Evolutionary conservation across 1,140 invertebrate species (phyloP), one percentile per base, ranked within the genome.

Genomic region (Achatina immaculata): DNA sequence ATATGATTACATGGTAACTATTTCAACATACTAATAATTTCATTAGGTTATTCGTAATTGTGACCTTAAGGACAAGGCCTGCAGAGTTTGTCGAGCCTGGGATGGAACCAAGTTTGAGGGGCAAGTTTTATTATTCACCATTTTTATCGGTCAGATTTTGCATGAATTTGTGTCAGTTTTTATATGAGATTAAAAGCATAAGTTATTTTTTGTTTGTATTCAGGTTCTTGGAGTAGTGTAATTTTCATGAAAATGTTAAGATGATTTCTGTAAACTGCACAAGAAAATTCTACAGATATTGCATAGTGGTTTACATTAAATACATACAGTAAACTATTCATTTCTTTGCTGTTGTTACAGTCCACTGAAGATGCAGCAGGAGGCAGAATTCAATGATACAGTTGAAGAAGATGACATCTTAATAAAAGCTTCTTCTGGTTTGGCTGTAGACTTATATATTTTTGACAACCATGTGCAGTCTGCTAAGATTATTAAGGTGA

Each of bases 101-200:
- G 74, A 76, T 62, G 74, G 74, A 58, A 76, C 51, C 14, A 55
- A 65, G 31, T 76, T 65, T 76, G 19, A 76, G 16, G 36, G 48
- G 74, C 40, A 65, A 55, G 48, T 65, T 14, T 62, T 38, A 11
- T n/a, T 68, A 11, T 68, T 24, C 24, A 11, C 24, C 11, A 11
- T 51, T 51, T 14, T 14, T 24, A 51, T 51, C 11, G 24, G 11
- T 51, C 24, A 24, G 48, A 51, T 24, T 51, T 51, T 14, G 11
- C 31, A 16, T n/a, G n/a, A n/a, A n/a, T n/a, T n/a, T n/a, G n/a
- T n/a, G n/a, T n/a, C n/a, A n/a, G n/a, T n/a, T n/a, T n/a, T n/a
- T n/a, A n/a, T n/a, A n/a, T n/a, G n/a, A n/a, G n/a, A n/a, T n/a
- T n/a, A n/a, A n/a, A n/a, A n/a, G n/a, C n/a, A n/a, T n/a, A n/a